Base-by-base conservation (phyloP, 2,113 vertebrate genomes). In the Dicrurus megarhynchus region DNA sequence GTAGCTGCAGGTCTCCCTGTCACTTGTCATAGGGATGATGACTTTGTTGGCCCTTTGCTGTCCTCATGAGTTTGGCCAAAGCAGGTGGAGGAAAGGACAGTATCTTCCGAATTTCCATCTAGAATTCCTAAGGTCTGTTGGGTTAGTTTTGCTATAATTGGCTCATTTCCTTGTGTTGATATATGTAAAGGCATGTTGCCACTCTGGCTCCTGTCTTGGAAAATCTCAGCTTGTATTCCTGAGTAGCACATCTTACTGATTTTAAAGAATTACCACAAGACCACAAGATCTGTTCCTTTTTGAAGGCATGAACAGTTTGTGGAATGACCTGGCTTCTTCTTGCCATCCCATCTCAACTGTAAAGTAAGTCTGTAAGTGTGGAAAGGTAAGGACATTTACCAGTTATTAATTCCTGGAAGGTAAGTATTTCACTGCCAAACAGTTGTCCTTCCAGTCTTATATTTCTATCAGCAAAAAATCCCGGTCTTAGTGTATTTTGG, bases 121-220 rank as follows among this genome's bases (percentile, higher is more conserved):
- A 76, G 71, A 92, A 95, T 89, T 91, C 46, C 74, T 89, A 65
- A 84, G 53, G 65, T 37, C 77, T 93, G 20, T 52, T 84, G 63
- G 81, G 59, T 91, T 92, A 64, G 44, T 82, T 95, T 84, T 94
- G 53, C 87, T 89, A 6, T 53, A 87, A 91, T 9, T 69, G 57
- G 70, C 76, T 84, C 44, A 24, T 64, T 94, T 91, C 50, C 61
- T 89, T 44, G 30, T 91, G 77, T 79, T 91, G 69, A 91, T 92
- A 93, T 65, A 91, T 49, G 49, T 79, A 84, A 87, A 91, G 93
- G 93, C 87, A 57, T 41, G 32, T 65, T 95, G 87, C 87, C 91
- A 82, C 84, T 75, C 89, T 95, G 94, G 89, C 94, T 96, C 27
- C 81, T 65, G 37, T 76, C 70, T 96, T 87, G 94, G 94, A 97